A percentile compares a stretch with the other conserved stretches of the same genome.
Evolutionary conservation across 2,888 invertebrate species (phyloP).

Genomic region (Aradus depressus): DNA sequence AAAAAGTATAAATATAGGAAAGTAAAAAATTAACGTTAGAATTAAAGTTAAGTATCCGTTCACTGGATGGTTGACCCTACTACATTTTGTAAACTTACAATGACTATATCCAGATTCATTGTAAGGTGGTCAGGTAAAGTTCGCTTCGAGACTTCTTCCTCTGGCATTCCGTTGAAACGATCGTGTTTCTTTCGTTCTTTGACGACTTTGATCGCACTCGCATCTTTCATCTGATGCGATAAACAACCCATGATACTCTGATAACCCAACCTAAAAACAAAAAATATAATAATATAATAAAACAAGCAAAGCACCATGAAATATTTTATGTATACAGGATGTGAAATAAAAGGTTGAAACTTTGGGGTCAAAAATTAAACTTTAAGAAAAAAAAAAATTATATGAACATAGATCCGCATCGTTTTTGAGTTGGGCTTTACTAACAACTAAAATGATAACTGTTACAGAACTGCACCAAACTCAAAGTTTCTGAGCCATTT

Average conservation of each 20-base stretch:
- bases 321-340: neutral
- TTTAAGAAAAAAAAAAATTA: no score
- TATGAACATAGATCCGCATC: no score
- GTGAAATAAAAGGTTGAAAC: no score
- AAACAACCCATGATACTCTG: constrained; percentile 28
- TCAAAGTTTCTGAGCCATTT: no score
- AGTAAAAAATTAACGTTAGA: no score
- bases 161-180: constrained; percentile 90
- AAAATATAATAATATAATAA: constrained; percentile 4
- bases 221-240: constrained; percentile 26
- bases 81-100: no score
- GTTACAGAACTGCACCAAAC: no score
- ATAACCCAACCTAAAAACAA: constrained; percentile 28
- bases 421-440: no score
- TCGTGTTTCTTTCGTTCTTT: constrained; percentile 90
- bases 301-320: neutral
- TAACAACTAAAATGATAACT: no score
- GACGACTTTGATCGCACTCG: constrained; percentile 33
- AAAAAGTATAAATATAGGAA: neutral
- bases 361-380: no score
- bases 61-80: no score
- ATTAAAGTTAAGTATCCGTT: no score
- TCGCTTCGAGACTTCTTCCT: constrained; percentile 88
- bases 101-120: constrained; percentile 91
- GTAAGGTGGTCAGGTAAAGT: constrained; percentile 90